These are phyloP conservation scores for Dicycla oo DNA, from an alignment of 2,888 invertebrate genomes.

Conservation along the genomic window DNA sequence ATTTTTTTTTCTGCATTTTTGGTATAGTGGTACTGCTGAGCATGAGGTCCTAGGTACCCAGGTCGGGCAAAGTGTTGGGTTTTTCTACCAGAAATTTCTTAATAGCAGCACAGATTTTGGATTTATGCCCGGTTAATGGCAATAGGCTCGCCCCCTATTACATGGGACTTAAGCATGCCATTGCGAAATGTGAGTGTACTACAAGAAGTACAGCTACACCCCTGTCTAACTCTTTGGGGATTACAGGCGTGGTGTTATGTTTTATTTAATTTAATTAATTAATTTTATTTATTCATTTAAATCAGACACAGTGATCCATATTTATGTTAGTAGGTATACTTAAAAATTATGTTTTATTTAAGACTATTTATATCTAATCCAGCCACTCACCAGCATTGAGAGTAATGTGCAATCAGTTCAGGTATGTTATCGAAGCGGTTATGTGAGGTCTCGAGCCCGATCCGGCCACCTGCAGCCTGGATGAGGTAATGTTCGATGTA, in stretches of 20 bases:
- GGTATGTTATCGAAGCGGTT: constrained; percentile 98
- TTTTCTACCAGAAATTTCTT: neutral
- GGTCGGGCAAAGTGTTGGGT: neutral
- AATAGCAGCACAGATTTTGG: neutral
- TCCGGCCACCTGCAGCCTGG: constrained; percentile 94
- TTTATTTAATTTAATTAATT: too few relatives aligned
- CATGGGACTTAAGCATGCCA: neutral
- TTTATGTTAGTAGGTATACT: too few relatives aligned
- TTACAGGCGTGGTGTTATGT: neutral
- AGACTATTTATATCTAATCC: neutral
- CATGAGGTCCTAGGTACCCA: neutral
- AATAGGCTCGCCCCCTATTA: neutral
- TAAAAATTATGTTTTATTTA: neutral
- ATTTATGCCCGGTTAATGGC: neutral
- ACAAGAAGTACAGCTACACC: neutral
- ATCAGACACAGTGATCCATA: too few relatives aligned
- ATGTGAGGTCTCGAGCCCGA: constrained; percentile 97
- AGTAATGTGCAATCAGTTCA: constrained; percentile 97
- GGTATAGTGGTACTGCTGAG: too few relatives aligned
- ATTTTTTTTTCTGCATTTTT: too few relatives aligned
- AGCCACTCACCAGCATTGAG: constrained; percentile 94
- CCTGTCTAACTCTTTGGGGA: neutral
- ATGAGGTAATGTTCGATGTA: constrained; percentile 99
- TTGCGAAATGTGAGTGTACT: neutral
- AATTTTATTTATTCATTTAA: too few relatives aligned